phyloP scores from a whole-genome alignment of 2,113 vertebrate genomes.

The Heterochromis multidens region DNA sequence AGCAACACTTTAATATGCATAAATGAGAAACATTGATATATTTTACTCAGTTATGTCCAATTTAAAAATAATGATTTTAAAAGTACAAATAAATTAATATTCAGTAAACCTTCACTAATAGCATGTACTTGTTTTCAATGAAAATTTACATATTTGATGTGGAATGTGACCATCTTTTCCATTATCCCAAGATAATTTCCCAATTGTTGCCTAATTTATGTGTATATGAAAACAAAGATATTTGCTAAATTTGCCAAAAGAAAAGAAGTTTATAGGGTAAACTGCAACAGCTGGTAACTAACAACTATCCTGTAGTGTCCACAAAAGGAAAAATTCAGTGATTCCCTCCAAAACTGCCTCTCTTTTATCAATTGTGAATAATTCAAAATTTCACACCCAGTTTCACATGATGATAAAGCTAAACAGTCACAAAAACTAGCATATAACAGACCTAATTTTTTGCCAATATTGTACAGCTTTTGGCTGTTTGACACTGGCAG shows the following conservation, averaged over 20 bases:
- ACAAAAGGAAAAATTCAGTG: not conserved
- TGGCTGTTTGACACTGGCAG: not conserved
- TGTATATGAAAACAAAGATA: not conserved
- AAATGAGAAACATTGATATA: too few species aligned
- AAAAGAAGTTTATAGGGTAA: not conserved
- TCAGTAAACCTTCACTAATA: too few species aligned
- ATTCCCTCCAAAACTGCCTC: not conserved
- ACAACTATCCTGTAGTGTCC: not conserved
- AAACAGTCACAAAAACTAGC: not conserved
- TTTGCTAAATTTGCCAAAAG: not conserved
- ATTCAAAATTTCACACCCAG: not conserved
- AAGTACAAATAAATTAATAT: too few species aligned
- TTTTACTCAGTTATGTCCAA: too few species aligned
- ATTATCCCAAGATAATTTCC: too few species aligned
- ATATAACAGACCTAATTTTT: not conserved
- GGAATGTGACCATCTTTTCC: too few species aligned
- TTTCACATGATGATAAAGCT: not conserved
- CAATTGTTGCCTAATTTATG: too few species aligned
- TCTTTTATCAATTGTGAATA: not conserved
- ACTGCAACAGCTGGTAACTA: not conserved
- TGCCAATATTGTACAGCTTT: not conserved
- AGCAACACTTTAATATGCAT: too few species aligned
- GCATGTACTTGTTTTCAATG: too few species aligned
- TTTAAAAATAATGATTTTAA: too few species aligned
- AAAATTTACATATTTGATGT: too few species aligned